Conservation (phyloP, 2,797 vertebrate species). For the Channa striata region DNA sequence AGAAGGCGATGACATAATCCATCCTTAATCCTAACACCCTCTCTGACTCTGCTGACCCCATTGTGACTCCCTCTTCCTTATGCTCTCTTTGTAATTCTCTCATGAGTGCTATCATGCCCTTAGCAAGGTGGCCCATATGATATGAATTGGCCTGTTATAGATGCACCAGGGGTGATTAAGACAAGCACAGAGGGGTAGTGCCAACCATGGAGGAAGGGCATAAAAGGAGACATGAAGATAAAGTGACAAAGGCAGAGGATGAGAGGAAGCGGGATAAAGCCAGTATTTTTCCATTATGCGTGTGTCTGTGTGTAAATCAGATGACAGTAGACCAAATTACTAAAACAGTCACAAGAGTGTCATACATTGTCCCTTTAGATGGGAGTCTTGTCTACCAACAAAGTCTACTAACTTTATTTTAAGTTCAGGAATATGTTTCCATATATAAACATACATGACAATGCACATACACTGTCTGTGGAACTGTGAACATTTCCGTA, state of each 20-base stretch:
- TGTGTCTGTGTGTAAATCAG: constrained; percentile 25
- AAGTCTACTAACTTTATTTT: too few species aligned
- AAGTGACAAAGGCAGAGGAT: not conserved
- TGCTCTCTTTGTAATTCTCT: not conserved
- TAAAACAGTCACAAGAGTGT: constrained; percentile 33
- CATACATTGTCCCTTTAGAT: constrained; percentile 9
- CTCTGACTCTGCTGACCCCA: constrained; percentile 31
- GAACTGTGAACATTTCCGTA: too few species aligned
- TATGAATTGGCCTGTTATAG: not conserved
- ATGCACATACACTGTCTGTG: too few species aligned
- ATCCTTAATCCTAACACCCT: constrained; percentile 37
- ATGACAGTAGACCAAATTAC: constrained; percentile 36
- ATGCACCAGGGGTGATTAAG: constrained; percentile 4
- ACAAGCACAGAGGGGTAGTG: constrained; percentile 4
- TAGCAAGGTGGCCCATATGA: constrained; percentile 24
- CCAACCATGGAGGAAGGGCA: constrained; percentile 32
- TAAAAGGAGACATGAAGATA: constrained; percentile 36
- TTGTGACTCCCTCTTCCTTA: not conserved
- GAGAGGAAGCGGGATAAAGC: constrained; percentile 48
- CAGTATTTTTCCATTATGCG: constrained; percentile 54
- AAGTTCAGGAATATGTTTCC: not conserved
- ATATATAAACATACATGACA: not conserved
- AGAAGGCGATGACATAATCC: constrained; percentile 55
- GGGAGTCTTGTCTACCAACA: too few species aligned
- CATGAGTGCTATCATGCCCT: constrained; percentile 29